A percentile compares a stretch with the other conserved stretches of the same genome.
Conservation (phyloP, 2,113 vertebrate genomes). For the Bufo bufo region DNA sequence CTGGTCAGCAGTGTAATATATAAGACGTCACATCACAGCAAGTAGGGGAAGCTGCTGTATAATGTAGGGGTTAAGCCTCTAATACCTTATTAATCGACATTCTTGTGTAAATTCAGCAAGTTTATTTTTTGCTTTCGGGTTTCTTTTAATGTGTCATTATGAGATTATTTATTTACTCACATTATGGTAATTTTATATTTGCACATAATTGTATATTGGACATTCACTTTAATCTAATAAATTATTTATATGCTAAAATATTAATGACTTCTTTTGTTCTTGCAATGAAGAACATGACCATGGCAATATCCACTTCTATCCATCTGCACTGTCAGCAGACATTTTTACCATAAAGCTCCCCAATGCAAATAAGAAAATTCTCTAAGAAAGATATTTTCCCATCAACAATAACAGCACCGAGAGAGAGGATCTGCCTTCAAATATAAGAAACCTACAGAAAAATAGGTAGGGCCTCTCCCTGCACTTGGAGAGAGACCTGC, state of each 20-base stretch:
- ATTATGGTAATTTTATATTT: conserved; percentile 14
- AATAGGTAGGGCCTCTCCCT: too few relatives aligned
- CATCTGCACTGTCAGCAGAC: too few relatives aligned
- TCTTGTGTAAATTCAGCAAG: neutral
- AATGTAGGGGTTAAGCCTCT: neutral
- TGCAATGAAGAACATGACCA: neutral
- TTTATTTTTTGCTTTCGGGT: neutral
- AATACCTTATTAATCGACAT: neutral
- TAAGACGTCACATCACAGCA: neutral
- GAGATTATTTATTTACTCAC: neutral
- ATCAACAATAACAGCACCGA: too few relatives aligned
- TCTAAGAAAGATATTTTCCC: too few relatives aligned
- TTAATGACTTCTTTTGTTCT: neutral
- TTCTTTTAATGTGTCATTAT: neutral
- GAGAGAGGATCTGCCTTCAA: too few relatives aligned
- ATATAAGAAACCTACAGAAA: too few relatives aligned
- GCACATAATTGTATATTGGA: conserved; percentile 8
- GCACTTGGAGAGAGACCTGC: too few relatives aligned
- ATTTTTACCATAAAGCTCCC: too few relatives aligned
- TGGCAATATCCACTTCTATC: neutral
- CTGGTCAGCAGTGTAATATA: neutral
- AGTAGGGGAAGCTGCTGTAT: neutral
- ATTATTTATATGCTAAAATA: conserved; percentile 1
- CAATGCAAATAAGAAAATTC: too few relatives aligned
- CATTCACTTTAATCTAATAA: neutral